phyloP scores from a whole-genome alignment of 2,113 vertebrate species.

The Lagopus muta region DNA sequence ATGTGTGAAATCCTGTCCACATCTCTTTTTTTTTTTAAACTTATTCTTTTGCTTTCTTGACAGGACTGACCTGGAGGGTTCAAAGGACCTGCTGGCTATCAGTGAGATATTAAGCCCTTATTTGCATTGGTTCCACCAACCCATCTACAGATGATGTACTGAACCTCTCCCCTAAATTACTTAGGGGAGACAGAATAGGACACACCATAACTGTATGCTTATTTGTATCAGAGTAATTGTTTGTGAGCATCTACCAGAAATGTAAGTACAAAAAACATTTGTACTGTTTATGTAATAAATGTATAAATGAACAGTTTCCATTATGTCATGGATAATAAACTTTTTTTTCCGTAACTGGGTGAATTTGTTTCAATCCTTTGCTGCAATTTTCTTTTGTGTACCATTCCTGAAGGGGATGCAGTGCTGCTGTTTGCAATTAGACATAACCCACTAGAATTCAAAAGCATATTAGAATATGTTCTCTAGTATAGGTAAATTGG shows the following conservation, averaged over 20 bases:
- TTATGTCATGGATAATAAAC: neutral
- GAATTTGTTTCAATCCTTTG: neutral
- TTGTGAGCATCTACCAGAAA: neutral
- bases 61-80: constrained; percentile 1
- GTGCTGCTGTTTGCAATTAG: neutral
- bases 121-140: neutral
- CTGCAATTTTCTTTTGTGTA: neutral
- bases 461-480: neutral
- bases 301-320: neutral
- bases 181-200: neutral
- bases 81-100: neutral
- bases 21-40: neutral
- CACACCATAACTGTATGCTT: neutral
- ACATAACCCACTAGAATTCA: neutral
- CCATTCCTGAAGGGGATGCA: neutral
- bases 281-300: neutral
- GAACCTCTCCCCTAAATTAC: neutral
- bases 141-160: neutral
- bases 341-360: neutral
- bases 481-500: no score
- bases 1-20: neutral
- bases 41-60: constrained; percentile 8
- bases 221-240: neutral
- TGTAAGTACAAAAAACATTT: neutral
- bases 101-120: neutral